Base-by-base conservation (phyloP, 2,797 vertebrate species). In the Etheostoma nigrum region DNA sequence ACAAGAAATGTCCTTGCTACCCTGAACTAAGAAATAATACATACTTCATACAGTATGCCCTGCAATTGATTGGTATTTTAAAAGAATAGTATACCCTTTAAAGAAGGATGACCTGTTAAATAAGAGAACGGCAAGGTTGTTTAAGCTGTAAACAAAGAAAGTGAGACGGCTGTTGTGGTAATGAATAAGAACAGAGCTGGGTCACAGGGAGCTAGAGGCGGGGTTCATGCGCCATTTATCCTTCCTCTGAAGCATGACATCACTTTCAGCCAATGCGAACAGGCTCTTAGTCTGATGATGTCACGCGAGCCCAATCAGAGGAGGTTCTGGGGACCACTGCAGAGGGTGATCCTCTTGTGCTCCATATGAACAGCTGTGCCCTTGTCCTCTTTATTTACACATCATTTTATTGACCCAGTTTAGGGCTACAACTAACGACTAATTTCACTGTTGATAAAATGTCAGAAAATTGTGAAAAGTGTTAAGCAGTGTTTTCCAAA, bases 291-390 rank as follows among this genome's bases (percentile, higher is more conserved):
- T 88, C 89, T 91, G 92, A 93, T 95, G 94, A 95, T 94, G 94
- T 95, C 92, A 96, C 87, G 71, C 52, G 40, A 45, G 87, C 33
- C 94, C 94, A 95, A 95, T 95, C 81, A 80, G 88, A 84, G 47
- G 69, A 67, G 63, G 81, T 27, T 72, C 53, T 76, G 86, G 78
- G 72, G 83, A 82, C 62, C 86, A 83, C 90, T 87, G 92, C 93
- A 80, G 87, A 89, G 88, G 88, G 86, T 87, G 88, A 82, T 79
- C 83, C 53, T 82, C 76, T 55, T 59, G 59, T 71, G 58, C 67
- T 78, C 85, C 76, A 78, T 42, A 88, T 61, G 30, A 90, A 90
- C 89, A 92, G 88, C 90, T 93, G 89, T 88, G 84, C n/a, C 86
- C 87, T 85, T 83, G 84, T 91, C 74, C 64, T 88, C 53, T 82